Conservation (phyloP, 2,888 invertebrate species). For the Aspidapion aeneum region DNA sequence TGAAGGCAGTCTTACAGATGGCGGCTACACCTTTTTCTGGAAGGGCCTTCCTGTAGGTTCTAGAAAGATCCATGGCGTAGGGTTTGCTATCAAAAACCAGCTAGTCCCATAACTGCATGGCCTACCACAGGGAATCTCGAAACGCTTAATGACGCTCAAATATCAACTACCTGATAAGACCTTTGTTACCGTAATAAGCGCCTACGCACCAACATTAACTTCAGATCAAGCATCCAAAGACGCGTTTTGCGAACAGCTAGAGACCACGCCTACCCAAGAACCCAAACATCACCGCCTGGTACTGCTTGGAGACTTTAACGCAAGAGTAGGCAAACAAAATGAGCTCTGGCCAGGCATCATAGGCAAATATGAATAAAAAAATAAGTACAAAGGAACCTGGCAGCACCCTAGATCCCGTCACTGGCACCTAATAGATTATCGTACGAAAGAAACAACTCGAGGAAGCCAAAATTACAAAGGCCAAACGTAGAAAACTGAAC, state of each 20-base stretch:
- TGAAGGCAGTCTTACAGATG: not conserved
- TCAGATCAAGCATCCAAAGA: not conserved
- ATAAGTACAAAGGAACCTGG: not conserved
- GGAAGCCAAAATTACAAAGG: not conserved
- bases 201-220: slow-evolving; percentile 3
- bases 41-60: not conserved
- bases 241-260: not conserved
- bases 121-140: not conserved
- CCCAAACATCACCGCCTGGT: not conserved
- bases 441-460: not conserved
- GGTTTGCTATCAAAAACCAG: not conserved
- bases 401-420: not conserved
- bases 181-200: not conserved
- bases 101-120: not conserved
- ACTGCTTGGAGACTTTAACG: not conserved
- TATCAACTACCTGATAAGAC: slow-evolving; percentile 2
- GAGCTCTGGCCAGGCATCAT: not conserved
- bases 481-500: not conserved
- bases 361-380: not conserved
- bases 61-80: not conserved
- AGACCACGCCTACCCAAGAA: not conserved
- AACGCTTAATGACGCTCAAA: not conserved
- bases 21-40: not conserved
- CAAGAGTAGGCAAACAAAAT: not conserved
- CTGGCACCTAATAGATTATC: not conserved